Conservation (phyloP, 2,113 vertebrate species). For the Triplophysa dalaica region DNA sequence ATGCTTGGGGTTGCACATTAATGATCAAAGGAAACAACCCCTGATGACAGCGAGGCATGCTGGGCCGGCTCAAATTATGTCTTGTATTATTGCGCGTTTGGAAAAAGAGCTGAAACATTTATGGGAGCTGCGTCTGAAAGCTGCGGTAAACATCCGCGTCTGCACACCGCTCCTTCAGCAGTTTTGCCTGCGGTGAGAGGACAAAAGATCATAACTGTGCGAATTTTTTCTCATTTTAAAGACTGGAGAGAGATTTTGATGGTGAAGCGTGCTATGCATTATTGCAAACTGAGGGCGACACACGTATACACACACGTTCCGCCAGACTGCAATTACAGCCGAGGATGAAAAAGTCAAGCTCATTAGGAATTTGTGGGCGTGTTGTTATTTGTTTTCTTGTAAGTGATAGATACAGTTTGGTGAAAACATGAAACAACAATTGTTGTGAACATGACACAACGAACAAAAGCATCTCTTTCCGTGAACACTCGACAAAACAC, state of each 20-base stretch:
- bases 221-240: constrained; percentile 11
- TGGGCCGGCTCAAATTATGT: constrained; percentile 24
- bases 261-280: constrained; percentile 10
- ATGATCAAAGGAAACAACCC: constrained; percentile 45
- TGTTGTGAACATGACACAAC: neutral
- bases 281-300: constrained; percentile 2
- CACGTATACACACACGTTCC: neutral
- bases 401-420: neutral
- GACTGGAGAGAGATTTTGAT: neutral
- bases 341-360: constrained; percentile 31
- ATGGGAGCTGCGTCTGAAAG: constrained; percentile 25
- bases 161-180: neutral
- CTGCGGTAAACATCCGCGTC: neutral
- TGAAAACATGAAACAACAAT: neutral
- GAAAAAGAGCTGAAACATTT: constrained; percentile 39
- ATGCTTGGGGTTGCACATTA: constrained; percentile 46
- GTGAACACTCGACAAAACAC: neutral
- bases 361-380: neutral
- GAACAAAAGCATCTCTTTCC: neutral
- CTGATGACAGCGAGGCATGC: constrained; percentile 26
- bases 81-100: constrained; percentile 35
- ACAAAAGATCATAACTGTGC: constrained; percentile 19
- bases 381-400: neutral
- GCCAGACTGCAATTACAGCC: neutral
- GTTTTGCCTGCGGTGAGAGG: neutral